A percentile compares a stretch with the other conserved stretches of the same genome.
These are phyloP conservation scores for Theristicus caerulescens DNA, from an alignment of 2,113 vertebrate genomes.

Conservation along the genomic window DNA sequence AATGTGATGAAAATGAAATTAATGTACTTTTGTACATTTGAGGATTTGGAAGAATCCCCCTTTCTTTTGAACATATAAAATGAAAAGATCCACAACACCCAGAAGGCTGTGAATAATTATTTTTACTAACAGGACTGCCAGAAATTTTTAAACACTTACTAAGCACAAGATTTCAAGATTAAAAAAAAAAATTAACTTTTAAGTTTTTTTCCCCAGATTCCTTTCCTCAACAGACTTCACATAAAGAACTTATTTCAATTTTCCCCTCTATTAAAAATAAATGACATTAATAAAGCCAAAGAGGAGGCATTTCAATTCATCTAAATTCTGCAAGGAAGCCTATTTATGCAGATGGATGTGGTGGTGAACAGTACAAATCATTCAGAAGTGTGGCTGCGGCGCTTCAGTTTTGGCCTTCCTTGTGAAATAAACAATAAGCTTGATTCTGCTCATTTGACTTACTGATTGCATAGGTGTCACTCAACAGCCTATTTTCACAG, in stretches of 20 bases:
- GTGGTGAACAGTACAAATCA: background rate
- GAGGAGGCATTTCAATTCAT: conserved; percentile 50
- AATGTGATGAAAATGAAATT: conserved; percentile 63
- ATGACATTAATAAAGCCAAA: conserved; percentile 61
- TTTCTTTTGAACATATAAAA: conserved; percentile 73
- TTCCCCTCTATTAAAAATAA: conserved; percentile 64
- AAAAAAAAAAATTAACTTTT: conserved; percentile 49
- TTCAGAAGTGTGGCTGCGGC: background rate
- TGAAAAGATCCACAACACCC: conserved; percentile 69
- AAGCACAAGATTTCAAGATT: conserved; percentile 66
- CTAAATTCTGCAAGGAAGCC: conserved; percentile 21
- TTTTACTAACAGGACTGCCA: conserved; percentile 70
- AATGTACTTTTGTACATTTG: conserved; percentile 62
- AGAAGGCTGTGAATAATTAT: conserved; percentile 71
- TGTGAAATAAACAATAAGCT: background rate
- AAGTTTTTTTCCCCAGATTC: conserved; percentile 64
- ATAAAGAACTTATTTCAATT: conserved; percentile 62
- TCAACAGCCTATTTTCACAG: background rate
- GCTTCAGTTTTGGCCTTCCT: background rate
- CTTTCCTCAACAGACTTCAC: conserved; percentile 56
- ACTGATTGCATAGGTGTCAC: background rate
- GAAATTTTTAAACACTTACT: conserved; percentile 71
- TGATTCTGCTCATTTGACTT: background rate
- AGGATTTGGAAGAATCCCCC: conserved; percentile 61
- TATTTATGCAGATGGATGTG: conserved; percentile 34